Base-by-base conservation (phyloP, 2,888 invertebrate genomes). In the Slavum lentiscoides region DNA sequence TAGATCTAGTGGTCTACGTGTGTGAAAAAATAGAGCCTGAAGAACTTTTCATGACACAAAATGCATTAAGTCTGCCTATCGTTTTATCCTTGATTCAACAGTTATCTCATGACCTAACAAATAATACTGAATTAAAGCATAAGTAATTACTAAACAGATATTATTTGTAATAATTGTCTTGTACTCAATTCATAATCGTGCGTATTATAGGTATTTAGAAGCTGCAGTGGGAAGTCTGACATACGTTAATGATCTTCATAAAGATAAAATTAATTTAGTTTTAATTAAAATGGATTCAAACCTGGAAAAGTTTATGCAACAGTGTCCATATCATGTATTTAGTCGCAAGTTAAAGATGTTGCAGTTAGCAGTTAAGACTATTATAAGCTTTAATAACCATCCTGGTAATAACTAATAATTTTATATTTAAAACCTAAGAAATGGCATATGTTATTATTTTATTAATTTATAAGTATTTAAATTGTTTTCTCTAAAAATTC, bases 61-160 rank as follows among this genome's bases (percentile, higher is more conserved):
- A 43, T 19, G 4, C 87, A 87, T 87, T 72, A 85, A 85, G 68
- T 84, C 85, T 3, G 2, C 72, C 80, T 9, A 64, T 97, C 82
- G 89, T 98, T 83, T 89, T 98, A 74, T 96, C 97, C 5, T 90
- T 98, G 49, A 94, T 98, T 84, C 97, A 98, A 86, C 98, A 98
- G 87, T 90, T 97, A 30, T 94, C 96, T 23, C 93, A 95, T 0
- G 97, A 97, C 86, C 91, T 98, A 88, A 89, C 90, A 83, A 91
- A 92, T 83, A 92, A 95, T 85, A 94, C 95, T 17, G 93, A 94
- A 85, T 88, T 93, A 23, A 95, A 95, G 87, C 90, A 92, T 84
- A 92, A 90, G 94, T 94, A 87, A 87, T n/a, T 53, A 53, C 53
- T 15, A 13, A 53, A 11, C 15, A 53, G 43, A 11, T 39, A 30